A percentile compares a stretch with the other conserved stretches of the same genome.
Conservation (phyloP, 2,888 invertebrate genomes). For the Ormyrus labotus region DNA sequence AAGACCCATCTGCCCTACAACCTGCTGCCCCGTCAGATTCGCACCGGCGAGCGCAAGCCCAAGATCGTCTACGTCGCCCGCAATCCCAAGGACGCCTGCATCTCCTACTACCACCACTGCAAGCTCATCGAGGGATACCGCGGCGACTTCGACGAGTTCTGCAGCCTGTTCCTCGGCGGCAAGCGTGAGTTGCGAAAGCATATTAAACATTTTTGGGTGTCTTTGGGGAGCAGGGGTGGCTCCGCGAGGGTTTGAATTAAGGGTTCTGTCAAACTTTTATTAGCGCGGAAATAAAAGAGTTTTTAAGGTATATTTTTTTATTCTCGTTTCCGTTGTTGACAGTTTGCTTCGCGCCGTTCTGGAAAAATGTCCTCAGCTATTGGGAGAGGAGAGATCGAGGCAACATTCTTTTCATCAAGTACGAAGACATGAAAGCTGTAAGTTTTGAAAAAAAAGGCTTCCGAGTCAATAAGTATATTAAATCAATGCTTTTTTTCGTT, state of each 20-base stretch:
- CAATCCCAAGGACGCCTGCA: conserved; percentile 84
- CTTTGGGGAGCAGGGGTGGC: no score
- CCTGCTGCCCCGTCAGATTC: conserved; percentile 78
- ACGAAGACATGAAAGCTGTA: conserved; percentile 70
- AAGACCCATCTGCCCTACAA: conserved; percentile 82
- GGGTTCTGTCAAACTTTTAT: background rate
- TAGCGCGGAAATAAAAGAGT: no score
- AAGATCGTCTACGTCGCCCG: conserved; percentile 84
- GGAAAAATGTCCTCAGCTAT: conserved; percentile 66
- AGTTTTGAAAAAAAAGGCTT: conserved; percentile 46
- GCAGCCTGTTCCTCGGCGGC: conserved; percentile 80
- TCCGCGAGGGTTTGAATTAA: no score
- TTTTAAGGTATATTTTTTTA: background rate
- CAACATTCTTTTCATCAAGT: conserved; percentile 66
- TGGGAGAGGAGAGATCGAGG: conserved; percentile 61
- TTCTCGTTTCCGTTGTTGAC: conserved; percentile 11
- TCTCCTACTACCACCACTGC: conserved; percentile 84
- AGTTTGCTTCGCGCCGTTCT: conserved; percentile 66
- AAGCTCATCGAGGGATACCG: conserved; percentile 79
- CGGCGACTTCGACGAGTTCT: conserved; percentile 79
- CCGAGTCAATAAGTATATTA: background rate
- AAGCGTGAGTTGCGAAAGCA: conserved; percentile 72
- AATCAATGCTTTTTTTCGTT: background rate
- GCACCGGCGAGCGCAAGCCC: conserved; percentile 72
- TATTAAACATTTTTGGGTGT: background rate